phyloP scores from a whole-genome alignment of 2,888 invertebrate species.

The Altica lythri region DNA sequence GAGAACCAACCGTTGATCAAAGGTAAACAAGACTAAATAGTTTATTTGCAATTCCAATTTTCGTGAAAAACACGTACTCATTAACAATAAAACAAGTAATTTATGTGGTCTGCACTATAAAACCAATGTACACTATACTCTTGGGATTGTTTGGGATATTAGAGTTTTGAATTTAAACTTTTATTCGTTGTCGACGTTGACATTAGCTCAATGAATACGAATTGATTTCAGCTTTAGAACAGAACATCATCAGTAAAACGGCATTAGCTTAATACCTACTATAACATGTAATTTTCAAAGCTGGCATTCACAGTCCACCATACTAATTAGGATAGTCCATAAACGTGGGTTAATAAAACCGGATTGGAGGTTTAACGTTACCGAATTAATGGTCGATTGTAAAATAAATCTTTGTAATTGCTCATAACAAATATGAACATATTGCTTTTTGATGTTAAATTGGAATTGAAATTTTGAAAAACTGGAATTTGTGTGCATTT shows the following conservation, averaged over 20 bases:
- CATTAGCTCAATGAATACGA: too few relatives aligned
- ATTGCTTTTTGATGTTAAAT: slow-evolving; percentile 13
- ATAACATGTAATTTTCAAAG: slow-evolving; percentile 25
- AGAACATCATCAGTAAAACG: slow-evolving; percentile 9
- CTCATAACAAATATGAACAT: slow-evolving; percentile 18
- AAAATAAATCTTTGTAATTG: slow-evolving; percentile 21
- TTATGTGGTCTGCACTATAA: too few relatives aligned
- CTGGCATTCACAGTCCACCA: slow-evolving; percentile 14
- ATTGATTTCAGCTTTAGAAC: slow-evolving; percentile 12
- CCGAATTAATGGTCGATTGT: slow-evolving; percentile 19
- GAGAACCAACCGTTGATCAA: too few relatives aligned
- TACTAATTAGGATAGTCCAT: slow-evolving; percentile 22
- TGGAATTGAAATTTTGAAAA: slow-evolving; percentile 5
- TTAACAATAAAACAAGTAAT: too few relatives aligned
- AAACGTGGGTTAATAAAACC: slow-evolving; percentile 25
- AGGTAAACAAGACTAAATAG: too few relatives aligned
- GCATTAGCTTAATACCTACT: slow-evolving; percentile 22
- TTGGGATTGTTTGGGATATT: too few relatives aligned
- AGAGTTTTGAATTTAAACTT: too few relatives aligned
- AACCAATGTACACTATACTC: too few relatives aligned
- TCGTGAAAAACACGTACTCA: too few relatives aligned
- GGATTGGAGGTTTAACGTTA: slow-evolving; percentile 22
- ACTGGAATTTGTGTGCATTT: too few relatives aligned
- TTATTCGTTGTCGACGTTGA: too few relatives aligned
- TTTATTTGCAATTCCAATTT: too few relatives aligned